These are phyloP conservation scores for Acromyrmex charruanus DNA, from an alignment of 1,140 invertebrate genomes.

Conservation along the genomic window DNA sequence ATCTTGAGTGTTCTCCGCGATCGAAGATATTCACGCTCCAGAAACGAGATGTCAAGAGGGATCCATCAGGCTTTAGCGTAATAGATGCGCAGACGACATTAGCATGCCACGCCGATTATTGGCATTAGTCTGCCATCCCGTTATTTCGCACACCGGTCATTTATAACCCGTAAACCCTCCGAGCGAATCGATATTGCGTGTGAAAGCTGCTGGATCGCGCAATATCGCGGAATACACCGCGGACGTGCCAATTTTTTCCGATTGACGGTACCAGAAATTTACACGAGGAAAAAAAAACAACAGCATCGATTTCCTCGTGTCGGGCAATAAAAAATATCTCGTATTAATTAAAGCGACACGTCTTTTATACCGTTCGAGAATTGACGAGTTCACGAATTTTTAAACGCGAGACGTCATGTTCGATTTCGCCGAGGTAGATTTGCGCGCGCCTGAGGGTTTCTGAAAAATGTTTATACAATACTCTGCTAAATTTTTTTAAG, in stretches of 20 bases:
- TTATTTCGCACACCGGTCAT: constrained; percentile 82
- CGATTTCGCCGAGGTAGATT: constrained; percentile 5
- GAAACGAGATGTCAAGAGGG: constrained; percentile 79
- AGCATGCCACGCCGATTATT: constrained; percentile 85
- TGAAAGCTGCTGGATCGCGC: constrained; percentile 57
- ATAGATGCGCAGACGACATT: constrained; percentile 85
- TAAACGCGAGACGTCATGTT: neutral
- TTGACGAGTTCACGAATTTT: constrained; percentile 27
- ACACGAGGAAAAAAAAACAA: constrained; percentile 6
- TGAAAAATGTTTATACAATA: constrained; percentile 51
- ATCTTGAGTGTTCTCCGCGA: constrained; percentile 70
- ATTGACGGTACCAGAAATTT: constrained; percentile 62
- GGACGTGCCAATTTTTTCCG: constrained; percentile 62
- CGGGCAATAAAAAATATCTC: constrained; percentile 50
- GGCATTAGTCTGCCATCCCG: constrained; percentile 79
- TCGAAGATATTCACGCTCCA: constrained; percentile 74
- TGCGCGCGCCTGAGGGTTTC: neutral
- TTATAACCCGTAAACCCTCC: constrained; percentile 80
- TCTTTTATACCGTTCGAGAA: neutral
- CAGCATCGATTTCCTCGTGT: constrained; percentile 16
- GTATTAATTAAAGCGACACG: constrained; percentile 49
- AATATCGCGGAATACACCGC: constrained; percentile 53
- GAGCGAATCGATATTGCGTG: constrained; percentile 65
- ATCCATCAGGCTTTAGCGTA: constrained; percentile 85
- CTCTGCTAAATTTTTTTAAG: too few relatives aligned